Conservation (phyloP, 2,888 invertebrate genomes). For the Thecocarcelia acutangulata region DNA sequence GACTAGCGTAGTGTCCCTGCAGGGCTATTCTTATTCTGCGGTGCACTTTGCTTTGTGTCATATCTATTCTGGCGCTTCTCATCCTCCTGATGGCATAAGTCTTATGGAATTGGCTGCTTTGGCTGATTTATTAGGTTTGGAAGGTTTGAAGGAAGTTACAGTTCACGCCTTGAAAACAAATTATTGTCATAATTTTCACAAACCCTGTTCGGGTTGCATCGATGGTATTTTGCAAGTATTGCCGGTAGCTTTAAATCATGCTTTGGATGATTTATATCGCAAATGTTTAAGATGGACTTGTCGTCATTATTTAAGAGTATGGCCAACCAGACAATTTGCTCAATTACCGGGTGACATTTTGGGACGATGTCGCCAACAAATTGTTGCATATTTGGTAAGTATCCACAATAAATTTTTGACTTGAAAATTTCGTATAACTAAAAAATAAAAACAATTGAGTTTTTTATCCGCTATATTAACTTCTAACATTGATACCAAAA, state of each 20-base stretch:
- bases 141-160: conserved; percentile 95
- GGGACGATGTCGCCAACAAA: conserved; percentile 92
- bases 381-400: conserved; percentile 88
- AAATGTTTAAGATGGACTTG: conserved; percentile 94
- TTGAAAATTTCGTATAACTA: too few relatives aligned
- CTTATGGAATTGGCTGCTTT: conserved; percentile 93
- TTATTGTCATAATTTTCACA: conserved; percentile 97
- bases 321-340: conserved; percentile 95
- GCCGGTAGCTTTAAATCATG: conserved; percentile 91
- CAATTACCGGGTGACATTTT: conserved; percentile 90
- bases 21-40: conserved; percentile 90
- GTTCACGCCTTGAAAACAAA: conserved; percentile 92
- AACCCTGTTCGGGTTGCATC: conserved; percentile 94
- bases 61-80: conserved; percentile 95
- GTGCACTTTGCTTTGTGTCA: conserved; percentile 96
- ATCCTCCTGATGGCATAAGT: conserved; percentile 92
- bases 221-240: conserved; percentile 93
- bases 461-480: too few relatives aligned
- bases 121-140: conserved; percentile 93
- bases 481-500: too few relatives aligned
- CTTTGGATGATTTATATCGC: conserved; percentile 92
- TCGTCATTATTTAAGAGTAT: conserved; percentile 91
- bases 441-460: too few relatives aligned
- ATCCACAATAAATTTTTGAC: not conserved
- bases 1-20: conserved; percentile 92